phyloP scores from a whole-genome alignment of 2,888 invertebrate species.

The Clitarchus hookeri region DNA sequence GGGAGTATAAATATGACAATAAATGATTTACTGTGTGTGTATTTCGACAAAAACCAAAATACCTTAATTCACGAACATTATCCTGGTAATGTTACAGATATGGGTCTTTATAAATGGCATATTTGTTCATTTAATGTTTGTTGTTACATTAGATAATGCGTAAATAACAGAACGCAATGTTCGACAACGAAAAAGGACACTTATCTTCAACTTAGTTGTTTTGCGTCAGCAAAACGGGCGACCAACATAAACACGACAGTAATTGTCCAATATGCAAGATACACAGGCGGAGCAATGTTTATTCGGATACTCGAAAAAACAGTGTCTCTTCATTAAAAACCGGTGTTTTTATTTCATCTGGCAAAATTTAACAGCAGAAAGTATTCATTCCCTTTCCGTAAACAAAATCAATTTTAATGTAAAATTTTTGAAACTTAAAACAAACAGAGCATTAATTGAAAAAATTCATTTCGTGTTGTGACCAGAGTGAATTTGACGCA shows the following conservation, averaged over 20 bases:
- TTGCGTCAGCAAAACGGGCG: neutral
- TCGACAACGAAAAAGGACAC: too few relatives aligned
- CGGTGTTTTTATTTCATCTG: constrained; percentile 7
- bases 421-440: neutral
- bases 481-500: neutral
- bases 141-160: too few relatives aligned
- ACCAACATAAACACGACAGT: neutral
- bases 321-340: neutral
- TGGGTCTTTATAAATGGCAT: too few relatives aligned
- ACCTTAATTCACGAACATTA: too few relatives aligned
- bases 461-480: neutral
- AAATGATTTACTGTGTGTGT: too few relatives aligned
- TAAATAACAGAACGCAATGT: too few relatives aligned
- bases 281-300: neutral
- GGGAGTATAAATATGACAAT: too few relatives aligned
- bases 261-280: neutral
- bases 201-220: too few relatives aligned
- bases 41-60: too few relatives aligned
- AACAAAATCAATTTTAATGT: neutral
- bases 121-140: too few relatives aligned
- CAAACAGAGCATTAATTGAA: neutral
- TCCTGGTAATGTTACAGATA: too few relatives aligned
- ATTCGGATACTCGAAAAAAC: neutral
- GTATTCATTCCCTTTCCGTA: neutral
- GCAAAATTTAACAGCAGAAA: neutral